A percentile compares a stretch with the other conserved stretches of the same genome.
These are phyloP conservation scores for Leucopternis melanops DNA, from an alignment of 2,113 vertebrate genomes.

Conservation along the genomic window DNA sequence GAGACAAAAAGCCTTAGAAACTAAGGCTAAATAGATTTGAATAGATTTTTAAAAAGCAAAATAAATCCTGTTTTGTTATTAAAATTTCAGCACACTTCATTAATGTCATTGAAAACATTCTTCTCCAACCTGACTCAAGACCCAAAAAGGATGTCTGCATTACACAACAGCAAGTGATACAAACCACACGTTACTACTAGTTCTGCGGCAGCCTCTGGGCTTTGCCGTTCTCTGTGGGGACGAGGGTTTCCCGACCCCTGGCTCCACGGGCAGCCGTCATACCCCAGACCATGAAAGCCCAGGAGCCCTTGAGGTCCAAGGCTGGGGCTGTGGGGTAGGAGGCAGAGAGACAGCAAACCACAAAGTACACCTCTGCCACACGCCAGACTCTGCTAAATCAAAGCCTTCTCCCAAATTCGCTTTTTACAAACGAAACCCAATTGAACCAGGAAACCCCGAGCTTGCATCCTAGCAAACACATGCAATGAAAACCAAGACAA, in stretches of 20 bases:
- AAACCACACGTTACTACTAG: not conserved
- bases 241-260: accelerated
- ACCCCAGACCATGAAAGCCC: not conserved
- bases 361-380: not conserved
- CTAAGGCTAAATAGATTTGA: not conserved
- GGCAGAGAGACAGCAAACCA: not conserved
- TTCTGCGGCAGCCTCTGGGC: not conserved
- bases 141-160: not conserved
- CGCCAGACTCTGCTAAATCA: not conserved
- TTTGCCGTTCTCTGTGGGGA: not conserved
- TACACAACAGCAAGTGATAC: not conserved
- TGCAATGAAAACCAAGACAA: not conserved
- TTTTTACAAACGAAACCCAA: not conserved
- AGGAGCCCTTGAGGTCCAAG: not conserved
- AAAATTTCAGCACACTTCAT: not conserved
- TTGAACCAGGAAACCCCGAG: not conserved
- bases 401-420: not conserved
- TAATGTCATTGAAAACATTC: not conserved
- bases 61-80: not conserved
- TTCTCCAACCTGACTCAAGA: not conserved
- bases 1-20: not conserved
- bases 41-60: not conserved
- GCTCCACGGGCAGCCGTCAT: accelerated
- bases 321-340: not conserved
- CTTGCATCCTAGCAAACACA: not conserved